Base-by-base conservation (phyloP, 1,140 invertebrate species). In the Andricus grossulariae region DNA sequence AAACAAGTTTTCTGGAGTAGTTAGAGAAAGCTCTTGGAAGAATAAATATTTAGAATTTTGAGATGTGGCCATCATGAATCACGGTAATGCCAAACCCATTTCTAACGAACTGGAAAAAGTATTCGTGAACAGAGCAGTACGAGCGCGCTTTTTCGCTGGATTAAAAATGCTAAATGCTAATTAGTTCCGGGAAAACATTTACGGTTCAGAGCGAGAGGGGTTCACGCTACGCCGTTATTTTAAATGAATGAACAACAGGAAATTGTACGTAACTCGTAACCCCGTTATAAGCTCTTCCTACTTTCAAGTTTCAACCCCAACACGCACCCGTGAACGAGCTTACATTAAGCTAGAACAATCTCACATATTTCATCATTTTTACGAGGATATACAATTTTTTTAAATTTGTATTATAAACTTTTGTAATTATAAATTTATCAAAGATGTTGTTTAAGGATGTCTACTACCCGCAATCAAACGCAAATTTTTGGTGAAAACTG, bases 141-240 rank as follows among this genome's bases (percentile, higher is more conserved):
- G 84, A 83, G 80, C 77, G 81, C 81, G 80, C 81, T 85, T 85
- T 85, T 84, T 82, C 25, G 83, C 78, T 78, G 82, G 84, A 89
- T 90, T 89, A 89, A 90, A 90, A 89, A 88, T 89, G 88, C 83
- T 89, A 88, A 90, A 90, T 88, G 87, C 86, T 90, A 90, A 90
- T 90, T 90, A 90, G 88, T 88, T 90, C 86, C 82, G 84, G 83
- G 83, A 82, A 86, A 81, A 80, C 80, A 77, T 83, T 85, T 82
- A 81, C 74, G 74, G 25, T 66, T 66, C 52, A 73, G 73, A 75
- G 78, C 54, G 70, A 71, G 78, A 50, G 77, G 79, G 75, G 52
- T 78, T 78, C 57, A 76, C 80, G 78, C 73, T 77, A 74, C 79
- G 72, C 80, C 82, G 86, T 87, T 87, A 88, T 86, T 88, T 82